phyloP scores from a whole-genome alignment of 2,113 vertebrate species.

The Athene cunicularia region DNA sequence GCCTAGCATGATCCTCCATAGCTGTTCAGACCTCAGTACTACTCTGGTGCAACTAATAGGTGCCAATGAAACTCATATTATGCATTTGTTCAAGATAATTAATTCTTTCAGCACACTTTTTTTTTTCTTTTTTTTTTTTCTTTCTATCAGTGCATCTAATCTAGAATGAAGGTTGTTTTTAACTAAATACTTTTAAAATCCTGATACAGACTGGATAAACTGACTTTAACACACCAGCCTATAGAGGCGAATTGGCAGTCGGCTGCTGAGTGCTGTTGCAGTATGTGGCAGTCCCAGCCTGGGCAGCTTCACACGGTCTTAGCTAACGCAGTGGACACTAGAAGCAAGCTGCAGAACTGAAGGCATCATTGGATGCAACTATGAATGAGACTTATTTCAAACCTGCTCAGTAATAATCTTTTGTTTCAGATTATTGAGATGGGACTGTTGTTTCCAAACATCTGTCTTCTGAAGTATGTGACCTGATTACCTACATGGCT shows the following conservation, averaged over 20 bases:
- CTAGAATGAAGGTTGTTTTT: neutral
- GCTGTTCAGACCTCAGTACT: neutral
- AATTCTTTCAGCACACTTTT: neutral
- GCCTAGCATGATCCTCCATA: neutral
- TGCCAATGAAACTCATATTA: neutral
- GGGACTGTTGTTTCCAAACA: neutral
- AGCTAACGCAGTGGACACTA: neutral
- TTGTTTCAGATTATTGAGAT: neutral
- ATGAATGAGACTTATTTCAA: neutral
- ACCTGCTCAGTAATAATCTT: neutral
- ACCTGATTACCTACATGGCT: constrained; percentile 45
- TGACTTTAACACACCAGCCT: neutral
- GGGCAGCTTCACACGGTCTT: neutral
- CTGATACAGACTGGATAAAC: neutral
- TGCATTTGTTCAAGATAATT: neutral
- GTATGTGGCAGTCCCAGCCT: neutral
- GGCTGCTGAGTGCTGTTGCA: neutral
- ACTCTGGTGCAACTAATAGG: neutral
- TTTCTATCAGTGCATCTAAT: neutral
- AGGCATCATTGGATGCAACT: neutral
- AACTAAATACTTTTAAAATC: neutral
- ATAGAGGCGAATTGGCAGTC: rapidly evolving
- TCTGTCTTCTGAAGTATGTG: constrained; percentile 19
- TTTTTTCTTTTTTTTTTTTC: too few species aligned
- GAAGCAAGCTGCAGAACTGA: neutral